Evolutionary conservation across 2,888 invertebrate genomes (phyloP).

Genomic region (Habrosyne pyritoides): DNA sequence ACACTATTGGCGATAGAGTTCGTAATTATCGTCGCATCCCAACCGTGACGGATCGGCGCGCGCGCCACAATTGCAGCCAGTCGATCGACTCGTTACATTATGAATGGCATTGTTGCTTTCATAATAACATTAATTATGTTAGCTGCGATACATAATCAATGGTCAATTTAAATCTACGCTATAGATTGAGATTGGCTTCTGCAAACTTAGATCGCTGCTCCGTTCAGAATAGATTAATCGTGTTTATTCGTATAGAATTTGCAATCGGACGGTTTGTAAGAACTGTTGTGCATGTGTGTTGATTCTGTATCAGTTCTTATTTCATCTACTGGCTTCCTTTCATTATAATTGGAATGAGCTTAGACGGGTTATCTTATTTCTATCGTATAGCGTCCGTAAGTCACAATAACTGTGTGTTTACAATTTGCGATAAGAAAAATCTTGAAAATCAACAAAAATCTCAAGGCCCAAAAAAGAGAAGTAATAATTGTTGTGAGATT

Average conservation of each 20-base stretch:
- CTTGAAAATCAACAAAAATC: too few species aligned
- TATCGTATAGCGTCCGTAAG: too few species aligned
- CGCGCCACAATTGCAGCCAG: constrained; percentile 34
- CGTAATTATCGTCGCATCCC: constrained; percentile 34
- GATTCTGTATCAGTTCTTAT: background rate
- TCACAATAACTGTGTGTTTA: too few species aligned
- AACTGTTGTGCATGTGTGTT: background rate
- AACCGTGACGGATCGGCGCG: constrained; percentile 30
- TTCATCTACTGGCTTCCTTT: background rate
- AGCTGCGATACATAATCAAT: constrained; percentile 12
- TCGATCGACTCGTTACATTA: constrained; percentile 36
- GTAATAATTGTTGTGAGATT: too few species aligned
- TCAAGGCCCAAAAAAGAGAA: too few species aligned
- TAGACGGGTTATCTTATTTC: too few species aligned
- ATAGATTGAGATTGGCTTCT: constrained; percentile 14
- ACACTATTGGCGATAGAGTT: constrained; percentile 22
- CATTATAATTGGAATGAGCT: background rate
- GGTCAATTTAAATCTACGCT: constrained; percentile 17
- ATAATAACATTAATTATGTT: constrained; percentile 24
- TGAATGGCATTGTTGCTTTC: constrained; percentile 31
- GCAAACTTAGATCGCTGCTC: constrained; percentile 1
- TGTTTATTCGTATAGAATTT: background rate
- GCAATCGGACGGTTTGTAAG: background rate
- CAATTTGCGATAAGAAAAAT: too few species aligned
- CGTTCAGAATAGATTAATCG: background rate